These are phyloP conservation scores for Sebastes taczanowskii DNA, from an alignment of 2,797 vertebrate genomes.

Conservation along the genomic window DNA sequence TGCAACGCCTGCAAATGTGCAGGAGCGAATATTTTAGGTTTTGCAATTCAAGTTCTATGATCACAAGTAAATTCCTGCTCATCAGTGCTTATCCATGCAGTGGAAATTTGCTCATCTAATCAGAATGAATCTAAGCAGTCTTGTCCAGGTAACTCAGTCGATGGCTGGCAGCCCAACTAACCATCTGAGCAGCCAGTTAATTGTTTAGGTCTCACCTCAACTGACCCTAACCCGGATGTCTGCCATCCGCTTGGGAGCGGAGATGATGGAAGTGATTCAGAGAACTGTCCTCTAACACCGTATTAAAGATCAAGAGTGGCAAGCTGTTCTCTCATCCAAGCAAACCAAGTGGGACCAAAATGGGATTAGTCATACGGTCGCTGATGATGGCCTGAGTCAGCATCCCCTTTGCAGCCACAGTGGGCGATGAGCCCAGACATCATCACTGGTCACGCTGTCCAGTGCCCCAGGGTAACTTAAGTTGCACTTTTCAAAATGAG, in stretches of 20 bases:
- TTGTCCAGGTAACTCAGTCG: neutral
- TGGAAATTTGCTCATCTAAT: conserved; percentile 22
- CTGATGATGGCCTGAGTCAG: neutral
- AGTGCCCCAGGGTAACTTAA: neutral
- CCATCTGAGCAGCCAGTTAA: conserved; percentile 9
- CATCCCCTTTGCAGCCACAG: neutral
- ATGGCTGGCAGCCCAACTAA: neutral
- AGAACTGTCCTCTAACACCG: neutral
- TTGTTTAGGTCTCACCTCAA: neutral
- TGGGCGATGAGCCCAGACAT: neutral
- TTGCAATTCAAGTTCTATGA: conserved; percentile 31
- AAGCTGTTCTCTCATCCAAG: neutral
- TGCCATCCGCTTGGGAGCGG: neutral
- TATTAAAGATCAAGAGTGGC: neutral
- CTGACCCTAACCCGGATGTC: neutral
- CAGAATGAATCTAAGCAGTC: neutral
- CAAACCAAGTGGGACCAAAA: neutral
- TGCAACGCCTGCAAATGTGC: conserved; percentile 27
- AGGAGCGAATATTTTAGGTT: conserved; percentile 20
- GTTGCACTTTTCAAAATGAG: neutral
- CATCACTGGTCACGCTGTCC: neutral
- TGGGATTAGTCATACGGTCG: neutral
- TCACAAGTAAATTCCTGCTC: conserved; percentile 33
- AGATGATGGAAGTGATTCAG: neutral
- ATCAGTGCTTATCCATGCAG: conserved; percentile 31